Conservation (phyloP, 2,797 vertebrate genomes). For the Gallinago nigripennis region DNA sequence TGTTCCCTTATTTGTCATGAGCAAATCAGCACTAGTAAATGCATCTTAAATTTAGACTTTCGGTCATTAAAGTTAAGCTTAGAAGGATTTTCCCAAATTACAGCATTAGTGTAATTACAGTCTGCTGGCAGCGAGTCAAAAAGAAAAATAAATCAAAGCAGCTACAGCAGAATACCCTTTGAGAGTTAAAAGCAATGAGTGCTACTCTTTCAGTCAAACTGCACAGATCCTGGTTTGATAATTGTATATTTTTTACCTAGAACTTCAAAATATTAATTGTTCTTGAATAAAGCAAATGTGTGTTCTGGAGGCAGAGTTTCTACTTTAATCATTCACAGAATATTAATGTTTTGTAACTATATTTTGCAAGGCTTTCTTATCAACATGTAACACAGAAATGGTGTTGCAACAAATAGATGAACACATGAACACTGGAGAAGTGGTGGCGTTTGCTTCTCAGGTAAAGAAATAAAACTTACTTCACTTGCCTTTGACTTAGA, state of each 20-base stretch:
- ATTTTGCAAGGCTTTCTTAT: conserved; percentile 84
- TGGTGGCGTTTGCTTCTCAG: conserved; percentile 87
- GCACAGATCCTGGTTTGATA: background rate
- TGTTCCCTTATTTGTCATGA: background rate
- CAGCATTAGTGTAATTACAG: background rate
- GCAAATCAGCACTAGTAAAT: background rate
- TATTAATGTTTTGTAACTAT: background rate
- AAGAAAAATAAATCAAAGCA: background rate
- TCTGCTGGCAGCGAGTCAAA: background rate
- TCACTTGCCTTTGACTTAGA: background rate
- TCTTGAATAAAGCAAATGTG: background rate
- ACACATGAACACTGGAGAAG: conserved; percentile 85
- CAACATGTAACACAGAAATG: conserved; percentile 74
- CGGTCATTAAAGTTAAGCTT: background rate
- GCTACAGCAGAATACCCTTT: background rate
- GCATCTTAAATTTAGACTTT: background rate
- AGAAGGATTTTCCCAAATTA: background rate
- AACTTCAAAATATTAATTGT: background rate
- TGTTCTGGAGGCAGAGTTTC: background rate
- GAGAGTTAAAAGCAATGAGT: background rate
- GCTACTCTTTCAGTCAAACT: background rate
- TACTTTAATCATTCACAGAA: background rate
- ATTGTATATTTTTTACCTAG: background rate
- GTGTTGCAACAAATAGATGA: conserved; percentile 88
- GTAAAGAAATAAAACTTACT: conserved; percentile 65